Percentiles rank a stretch among this genome's conserved stretches.
Evolutionary conservation across 2,113 vertebrate genomes (phyloP).

Genomic region (Lynx canadensis): DNA sequence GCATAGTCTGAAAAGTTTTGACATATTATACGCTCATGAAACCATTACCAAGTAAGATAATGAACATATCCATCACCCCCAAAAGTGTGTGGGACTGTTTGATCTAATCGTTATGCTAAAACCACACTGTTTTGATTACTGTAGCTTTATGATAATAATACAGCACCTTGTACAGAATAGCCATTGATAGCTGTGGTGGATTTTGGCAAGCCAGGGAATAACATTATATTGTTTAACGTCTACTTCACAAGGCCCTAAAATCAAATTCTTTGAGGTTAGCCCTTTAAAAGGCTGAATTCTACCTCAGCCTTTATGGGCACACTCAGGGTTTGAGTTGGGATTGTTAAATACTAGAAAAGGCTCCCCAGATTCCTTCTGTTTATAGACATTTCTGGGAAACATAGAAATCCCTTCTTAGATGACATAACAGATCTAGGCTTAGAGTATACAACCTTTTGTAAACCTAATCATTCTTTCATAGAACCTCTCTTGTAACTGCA

Average conservation of each 20-base stretch:
- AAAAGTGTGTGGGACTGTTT: background rate
- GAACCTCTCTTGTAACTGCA: background rate
- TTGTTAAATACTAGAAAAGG: background rate
- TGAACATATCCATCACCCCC: background rate
- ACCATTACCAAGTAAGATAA: background rate
- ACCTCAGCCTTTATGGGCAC: background rate
- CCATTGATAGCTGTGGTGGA: background rate
- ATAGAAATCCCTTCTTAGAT: background rate
- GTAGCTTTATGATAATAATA: background rate
- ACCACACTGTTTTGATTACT: background rate
- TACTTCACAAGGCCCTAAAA: background rate
- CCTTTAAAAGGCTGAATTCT: background rate
- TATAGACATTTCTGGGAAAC: background rate
- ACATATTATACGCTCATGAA: background rate
- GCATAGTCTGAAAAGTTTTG: background rate
- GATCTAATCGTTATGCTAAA: background rate
- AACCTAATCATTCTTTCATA: background rate
- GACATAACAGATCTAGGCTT: background rate
- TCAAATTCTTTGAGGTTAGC: background rate
- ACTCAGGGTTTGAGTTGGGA: background rate
- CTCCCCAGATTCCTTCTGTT: background rate
- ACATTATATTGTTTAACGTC: background rate
- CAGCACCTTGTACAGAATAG: background rate
- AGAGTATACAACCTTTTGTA: background rate
- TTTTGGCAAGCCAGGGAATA: background rate